Conservation (phyloP, 2,888 invertebrate genomes). For the Drosophila bunnanda region DNA sequence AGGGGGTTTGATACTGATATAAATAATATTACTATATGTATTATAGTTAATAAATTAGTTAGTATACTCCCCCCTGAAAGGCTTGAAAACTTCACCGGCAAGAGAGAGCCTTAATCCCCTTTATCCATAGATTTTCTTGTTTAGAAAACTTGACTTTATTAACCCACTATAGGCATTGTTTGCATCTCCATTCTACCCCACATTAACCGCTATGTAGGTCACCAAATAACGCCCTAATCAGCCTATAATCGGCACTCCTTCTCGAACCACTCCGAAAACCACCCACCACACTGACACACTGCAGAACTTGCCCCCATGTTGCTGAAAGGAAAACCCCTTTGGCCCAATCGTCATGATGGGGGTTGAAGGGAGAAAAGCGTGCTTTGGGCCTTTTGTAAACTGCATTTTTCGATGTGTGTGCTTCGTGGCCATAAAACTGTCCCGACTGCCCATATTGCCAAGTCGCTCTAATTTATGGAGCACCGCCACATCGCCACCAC, state of each 20-base stretch:
- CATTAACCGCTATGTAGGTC: slow-evolving; percentile 50
- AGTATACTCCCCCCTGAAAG: too few relatives aligned
- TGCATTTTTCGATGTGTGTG: slow-evolving; percentile 51
- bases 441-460: slow-evolving; percentile 64
- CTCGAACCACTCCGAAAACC: slow-evolving; percentile 1
- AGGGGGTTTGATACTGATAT: too few relatives aligned
- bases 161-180: too few relatives aligned
- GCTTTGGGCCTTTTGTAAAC: slow-evolving; percentile 19
- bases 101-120: not conserved
- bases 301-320: slow-evolving; percentile 9
- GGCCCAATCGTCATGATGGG: slow-evolving; percentile 7
- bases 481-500: slow-evolving; percentile 9
- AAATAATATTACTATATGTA: too few relatives aligned
- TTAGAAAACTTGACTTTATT: not conserved
- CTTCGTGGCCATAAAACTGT: slow-evolving; percentile 74
- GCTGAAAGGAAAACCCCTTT: slow-evolving; percentile 3
- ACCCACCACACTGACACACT: slow-evolving; percentile 39
- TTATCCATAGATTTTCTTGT: not conserved
- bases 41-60: too few relatives aligned
- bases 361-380: not conserved
- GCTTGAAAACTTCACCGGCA: not conserved
- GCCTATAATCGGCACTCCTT: slow-evolving; percentile 41
- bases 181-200: not conserved
- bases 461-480: slow-evolving; percentile 63
- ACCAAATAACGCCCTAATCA: slow-evolving; percentile 48